A percentile compares a stretch with the other conserved stretches of the same genome.
These are phyloP conservation scores for Drosophila asahinai DNA, from an alignment of 1,140 invertebrate species.

Conservation along the genomic window DNA sequence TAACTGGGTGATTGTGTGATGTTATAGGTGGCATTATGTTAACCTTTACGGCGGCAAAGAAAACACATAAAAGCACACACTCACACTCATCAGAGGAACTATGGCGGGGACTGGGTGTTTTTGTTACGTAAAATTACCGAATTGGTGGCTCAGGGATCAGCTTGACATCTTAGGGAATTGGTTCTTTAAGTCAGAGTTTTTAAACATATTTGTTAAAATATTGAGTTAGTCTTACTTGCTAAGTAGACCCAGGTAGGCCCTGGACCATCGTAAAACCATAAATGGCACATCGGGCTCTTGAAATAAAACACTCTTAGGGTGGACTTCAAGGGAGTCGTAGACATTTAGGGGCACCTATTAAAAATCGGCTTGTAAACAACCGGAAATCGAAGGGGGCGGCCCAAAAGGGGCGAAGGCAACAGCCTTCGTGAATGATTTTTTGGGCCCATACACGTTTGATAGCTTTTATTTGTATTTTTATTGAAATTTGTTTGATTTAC, in stretches of 20 bases:
- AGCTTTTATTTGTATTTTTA: conserved; percentile 69
- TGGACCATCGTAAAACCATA: too few species aligned
- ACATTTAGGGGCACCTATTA: conserved; percentile 14
- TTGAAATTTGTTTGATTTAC: conserved; percentile 76
- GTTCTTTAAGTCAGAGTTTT: not conserved
- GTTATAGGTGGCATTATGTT: conserved; percentile 58
- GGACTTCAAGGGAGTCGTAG: not conserved
- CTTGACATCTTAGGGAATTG: too few species aligned
- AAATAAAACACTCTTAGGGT: conserved; percentile 4
- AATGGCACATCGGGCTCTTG: not conserved
- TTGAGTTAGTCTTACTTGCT: too few species aligned
- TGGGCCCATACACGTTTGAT: conserved; percentile 44
- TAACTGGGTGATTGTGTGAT: conserved; percentile 56
- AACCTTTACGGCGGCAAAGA: conserved; percentile 50
- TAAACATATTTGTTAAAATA: not conserved
- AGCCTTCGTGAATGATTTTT: conserved; percentile 28
- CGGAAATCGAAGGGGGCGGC: not conserved
- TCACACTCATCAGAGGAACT: not conserved
- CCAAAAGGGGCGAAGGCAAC: not conserved
- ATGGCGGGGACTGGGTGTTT: not conserved
- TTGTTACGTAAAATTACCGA: not conserved
- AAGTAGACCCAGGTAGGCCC: not conserved
- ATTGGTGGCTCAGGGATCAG: not conserved
- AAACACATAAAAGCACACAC: conserved; percentile 24
- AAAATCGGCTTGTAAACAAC: conserved; percentile 40